Base-by-base conservation (phyloP, 2,888 invertebrate species). In the Patella pellucida region DNA sequence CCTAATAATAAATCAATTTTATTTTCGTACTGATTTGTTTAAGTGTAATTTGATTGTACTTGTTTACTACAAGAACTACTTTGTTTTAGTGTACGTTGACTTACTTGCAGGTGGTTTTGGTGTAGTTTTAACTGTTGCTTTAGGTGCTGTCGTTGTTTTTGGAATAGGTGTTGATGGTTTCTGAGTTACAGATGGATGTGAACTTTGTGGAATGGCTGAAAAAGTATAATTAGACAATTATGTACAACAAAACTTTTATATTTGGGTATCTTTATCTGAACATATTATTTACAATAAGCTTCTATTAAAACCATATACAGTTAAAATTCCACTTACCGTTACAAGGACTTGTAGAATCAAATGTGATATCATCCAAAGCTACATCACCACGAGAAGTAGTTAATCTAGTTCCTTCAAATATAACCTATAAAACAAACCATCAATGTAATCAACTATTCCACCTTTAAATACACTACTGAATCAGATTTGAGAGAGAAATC, bases 351-450 rank as follows among this genome's bases (percentile, higher is more conserved):
- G 72, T 52, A 68, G 67, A 80, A 72, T 79, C 78, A 71, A 83
- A 80, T 3, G 75, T 72, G 54, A 90, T 77, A 73, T 90, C 90
- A 85, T 90, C 90, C 68, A 90, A 69, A 19, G 88, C 89, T 73
- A 90, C 88, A 77, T 89, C 88, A 27, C 90, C 88, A 16, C 75
- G 19, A 74, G 76, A 81, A 50, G 82, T 83, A 9, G 75, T 72
- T 16, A 88, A 89, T 76, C 84, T 71, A 5, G 85, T 80, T 19
- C 85, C 90, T 79, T 89, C 89, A 76, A 90, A 85, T 16, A 89
- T 85, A 5, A 89, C 78, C 87, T 89, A 52, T 0, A 78, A 75
- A 67, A 19, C 19, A 52, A 9, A 70, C n/a, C 7, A 41, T 31
- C 0, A 31, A 31, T 9, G 9, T 41, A 41, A 41, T 41, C 41